These are phyloP conservation scores for Tetrapedia diversipes DNA, from an alignment of 2,888 invertebrate species.

Conservation along the genomic window DNA sequence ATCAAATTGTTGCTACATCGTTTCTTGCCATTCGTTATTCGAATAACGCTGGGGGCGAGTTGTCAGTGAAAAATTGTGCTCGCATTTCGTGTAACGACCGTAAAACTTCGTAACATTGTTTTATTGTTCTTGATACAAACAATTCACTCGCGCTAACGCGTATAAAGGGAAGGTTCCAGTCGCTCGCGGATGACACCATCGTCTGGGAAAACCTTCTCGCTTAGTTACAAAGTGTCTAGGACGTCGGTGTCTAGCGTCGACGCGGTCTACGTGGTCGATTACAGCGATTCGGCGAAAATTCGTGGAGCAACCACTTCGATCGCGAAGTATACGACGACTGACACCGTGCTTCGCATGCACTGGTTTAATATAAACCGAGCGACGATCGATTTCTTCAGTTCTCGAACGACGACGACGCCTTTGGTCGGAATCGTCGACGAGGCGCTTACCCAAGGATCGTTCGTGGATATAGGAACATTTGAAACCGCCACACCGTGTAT, in stretches of 20 bases:
- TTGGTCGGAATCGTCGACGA: conserved; percentile 10
- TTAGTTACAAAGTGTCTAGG: conserved; percentile 6
- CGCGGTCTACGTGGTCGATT: conserved; percentile 18
- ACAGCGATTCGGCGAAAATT: conserved; percentile 16
- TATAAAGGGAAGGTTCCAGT: conserved; percentile 5
- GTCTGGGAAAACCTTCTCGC: neutral
- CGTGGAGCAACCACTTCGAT: conserved; percentile 35
- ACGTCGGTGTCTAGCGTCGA: neutral
- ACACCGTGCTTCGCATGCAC: conserved; percentile 35
- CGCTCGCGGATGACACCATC: neutral
- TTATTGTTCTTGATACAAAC: conserved; percentile 50
- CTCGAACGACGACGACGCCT: conserved; percentile 14
- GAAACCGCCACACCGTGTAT: neutral
- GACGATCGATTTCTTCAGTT: conserved; percentile 28
- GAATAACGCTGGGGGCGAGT: no score
- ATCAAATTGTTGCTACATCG: no score
- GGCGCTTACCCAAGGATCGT: conserved; percentile 17
- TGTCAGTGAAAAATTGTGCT: conserved; percentile 5
- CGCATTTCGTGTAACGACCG: neutral
- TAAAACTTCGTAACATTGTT: conserved; percentile 19
- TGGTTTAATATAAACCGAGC: conserved; percentile 77
- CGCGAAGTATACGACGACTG: conserved; percentile 22
- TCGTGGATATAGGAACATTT: conserved; percentile 18
- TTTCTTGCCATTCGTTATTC: no score
- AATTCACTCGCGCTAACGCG: neutral